Percentiles rank a stretch among this genome's conserved stretches.
These are phyloP conservation scores for Eretmochelys imbricata DNA, from an alignment of 2,113 vertebrate species.

Conservation along the genomic window DNA sequence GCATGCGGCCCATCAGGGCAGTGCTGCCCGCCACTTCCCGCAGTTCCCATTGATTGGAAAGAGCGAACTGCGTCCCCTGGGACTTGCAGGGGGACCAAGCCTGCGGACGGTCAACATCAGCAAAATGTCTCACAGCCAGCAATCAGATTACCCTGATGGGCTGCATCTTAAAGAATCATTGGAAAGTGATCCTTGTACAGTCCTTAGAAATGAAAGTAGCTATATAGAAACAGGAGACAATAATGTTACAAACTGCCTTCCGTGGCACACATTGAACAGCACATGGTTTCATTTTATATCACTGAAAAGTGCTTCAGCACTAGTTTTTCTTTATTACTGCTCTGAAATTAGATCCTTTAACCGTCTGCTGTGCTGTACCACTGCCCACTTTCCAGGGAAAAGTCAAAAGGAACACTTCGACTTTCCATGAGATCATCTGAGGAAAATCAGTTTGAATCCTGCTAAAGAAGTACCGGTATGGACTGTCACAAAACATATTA, in stretches of 20 bases:
- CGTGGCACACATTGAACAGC: neutral
- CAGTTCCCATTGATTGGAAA: no score
- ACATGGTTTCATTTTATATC: neutral
- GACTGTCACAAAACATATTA: neutral
- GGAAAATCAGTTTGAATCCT: neutral
- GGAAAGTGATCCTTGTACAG: neutral
- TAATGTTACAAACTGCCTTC: neutral
- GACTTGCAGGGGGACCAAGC: no score
- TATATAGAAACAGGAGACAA: neutral
- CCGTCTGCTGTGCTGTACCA: neutral
- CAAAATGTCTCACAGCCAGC: no score
- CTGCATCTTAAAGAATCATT: neutral
- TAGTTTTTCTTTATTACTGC: neutral
- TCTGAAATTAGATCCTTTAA: neutral
- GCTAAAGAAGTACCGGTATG: neutral
- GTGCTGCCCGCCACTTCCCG: no score
- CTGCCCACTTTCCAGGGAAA: neutral
- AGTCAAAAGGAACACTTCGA: neutral
- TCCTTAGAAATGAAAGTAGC: neutral
- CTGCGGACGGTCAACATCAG: no score
- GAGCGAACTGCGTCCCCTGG: no score
- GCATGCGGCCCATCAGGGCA: no score
- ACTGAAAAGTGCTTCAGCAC: neutral
- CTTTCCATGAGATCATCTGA: neutral
- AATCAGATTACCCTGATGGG: no score